Evolutionary conservation across 2,113 vertebrate genomes (phyloP), one percentile per base, ranked within the genome.

Genomic region (Narcine bancroftii): DNA sequence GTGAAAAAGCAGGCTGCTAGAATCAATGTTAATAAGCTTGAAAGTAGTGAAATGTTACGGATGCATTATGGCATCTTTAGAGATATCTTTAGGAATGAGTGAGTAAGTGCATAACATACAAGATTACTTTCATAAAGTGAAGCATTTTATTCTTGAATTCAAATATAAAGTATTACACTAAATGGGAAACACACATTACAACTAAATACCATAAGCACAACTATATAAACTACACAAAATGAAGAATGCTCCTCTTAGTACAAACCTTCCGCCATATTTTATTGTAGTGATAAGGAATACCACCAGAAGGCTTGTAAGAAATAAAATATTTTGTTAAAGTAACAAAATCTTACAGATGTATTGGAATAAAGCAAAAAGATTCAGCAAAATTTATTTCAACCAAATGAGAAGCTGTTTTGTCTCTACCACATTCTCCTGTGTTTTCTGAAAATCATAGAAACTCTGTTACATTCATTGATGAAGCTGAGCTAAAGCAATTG

Each of bases 241-340:
- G 26, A 33, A 92, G 72, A 53, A 93, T 93, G 93, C 93, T 93
- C 93, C 92, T 95, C 92, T 89, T 92, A 93, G 95, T 97, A 99
- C 98, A 97, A 97, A 99, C 98, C 97, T 99, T 99, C 96, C 98
- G 98, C 97, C 98, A 99, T 92, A 98, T 97, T 98, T 98, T 98
- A 96, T 97, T 97, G 94, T 98, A 96, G 94, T 96, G 96, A 94
- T 94, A 94, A 92, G 93, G 95, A 93, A 94, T 96, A 89, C 97
- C 96, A 87, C 96, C 96, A 95, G 97, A 93, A 95, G 95, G 96
- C 97, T 99, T 97, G 95, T 95, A 95, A 94, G 95, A 95, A 95
- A 95, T 94, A 94, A 92, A 93, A 76, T 47, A 93, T 94, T 96
- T 96, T 93, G 96, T 97, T 97, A 96, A 95, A 94, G 94, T 93